Conservation (phyloP, 1,140 invertebrate genomes). For the Idris sp. region DNA sequence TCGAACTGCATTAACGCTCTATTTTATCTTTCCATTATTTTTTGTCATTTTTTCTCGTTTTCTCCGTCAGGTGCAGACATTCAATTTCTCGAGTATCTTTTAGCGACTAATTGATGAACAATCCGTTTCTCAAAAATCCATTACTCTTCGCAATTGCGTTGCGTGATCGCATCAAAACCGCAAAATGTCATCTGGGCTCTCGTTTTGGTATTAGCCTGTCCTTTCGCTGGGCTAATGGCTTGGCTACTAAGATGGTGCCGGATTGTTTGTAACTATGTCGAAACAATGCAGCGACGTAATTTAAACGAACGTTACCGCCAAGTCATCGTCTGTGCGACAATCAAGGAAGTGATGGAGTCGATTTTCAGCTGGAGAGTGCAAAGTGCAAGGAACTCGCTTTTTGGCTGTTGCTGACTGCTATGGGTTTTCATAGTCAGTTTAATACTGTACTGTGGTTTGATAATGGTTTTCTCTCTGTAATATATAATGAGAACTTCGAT, state of each 20-base stretch:
- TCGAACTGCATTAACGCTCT: too few species aligned
- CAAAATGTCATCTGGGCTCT: constrained; percentile 23
- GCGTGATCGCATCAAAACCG: constrained; percentile 24
- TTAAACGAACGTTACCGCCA: constrained; percentile 39
- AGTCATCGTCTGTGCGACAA: constrained; percentile 38
- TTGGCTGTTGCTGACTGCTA: constrained; percentile 30
- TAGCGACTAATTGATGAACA: constrained; percentile 8
- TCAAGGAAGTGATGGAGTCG: constrained; percentile 42
- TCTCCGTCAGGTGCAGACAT: constrained; percentile 5
- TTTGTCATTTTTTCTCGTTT: too few species aligned
- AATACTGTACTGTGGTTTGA: constrained; percentile 44
- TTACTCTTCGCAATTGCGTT: constrained; percentile 31
- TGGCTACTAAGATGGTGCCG: constrained; percentile 4
- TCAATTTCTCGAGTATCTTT: constrained; percentile 22
- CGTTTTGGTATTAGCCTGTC: constrained; percentile 13
- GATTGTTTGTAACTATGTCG: constrained; percentile 50
- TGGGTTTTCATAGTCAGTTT: constrained; percentile 36
- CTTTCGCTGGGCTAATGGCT: constrained; percentile 18
- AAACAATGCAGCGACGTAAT: constrained; percentile 53
- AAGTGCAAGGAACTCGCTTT: constrained; percentile 24
- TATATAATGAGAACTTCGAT: too few species aligned
- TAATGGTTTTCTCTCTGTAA: constrained; percentile 53
- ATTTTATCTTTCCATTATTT: too few species aligned
- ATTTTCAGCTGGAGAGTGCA: constrained; percentile 24
- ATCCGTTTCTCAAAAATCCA: constrained; percentile 9